Percentiles rank a stretch among this genome's conserved stretches.
These are phyloP conservation scores for Zapornia atra DNA, from an alignment of 2,113 vertebrate species.

Conservation along the genomic window DNA sequence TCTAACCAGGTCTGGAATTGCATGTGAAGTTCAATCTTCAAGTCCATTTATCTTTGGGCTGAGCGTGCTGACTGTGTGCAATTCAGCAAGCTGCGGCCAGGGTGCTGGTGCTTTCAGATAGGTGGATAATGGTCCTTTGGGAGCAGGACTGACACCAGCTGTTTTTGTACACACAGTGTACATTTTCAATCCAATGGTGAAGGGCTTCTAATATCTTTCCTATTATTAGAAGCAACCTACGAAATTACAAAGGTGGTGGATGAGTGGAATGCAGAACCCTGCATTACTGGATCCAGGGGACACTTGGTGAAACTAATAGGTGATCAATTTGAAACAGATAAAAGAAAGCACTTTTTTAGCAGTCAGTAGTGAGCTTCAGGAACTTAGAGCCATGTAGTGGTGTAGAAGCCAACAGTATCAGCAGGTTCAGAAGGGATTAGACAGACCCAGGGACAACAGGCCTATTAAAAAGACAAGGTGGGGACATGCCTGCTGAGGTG, in stretches of 20 bases:
- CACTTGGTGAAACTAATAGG: background rate
- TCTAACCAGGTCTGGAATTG: background rate
- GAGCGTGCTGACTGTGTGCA: background rate
- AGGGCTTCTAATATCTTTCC: background rate
- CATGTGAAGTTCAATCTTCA: background rate
- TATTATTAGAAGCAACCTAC: conserved; percentile 28
- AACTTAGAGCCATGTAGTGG: background rate
- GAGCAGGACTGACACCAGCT: conserved; percentile 1
- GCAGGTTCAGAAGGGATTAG: conserved; percentile 11
- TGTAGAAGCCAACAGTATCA: background rate
- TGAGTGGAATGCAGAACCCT: background rate
- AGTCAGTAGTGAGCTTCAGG: background rate
- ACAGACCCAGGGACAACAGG: background rate
- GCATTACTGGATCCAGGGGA: background rate
- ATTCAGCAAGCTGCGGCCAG: background rate
- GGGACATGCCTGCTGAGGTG: background rate
- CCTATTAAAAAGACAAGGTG: background rate
- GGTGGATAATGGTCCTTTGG: background rate
- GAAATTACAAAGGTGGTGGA: background rate
- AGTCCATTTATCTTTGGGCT: background rate
- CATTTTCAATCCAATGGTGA: background rate
- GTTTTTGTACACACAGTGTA: background rate
- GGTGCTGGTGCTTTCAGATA: background rate
- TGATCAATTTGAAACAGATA: background rate
- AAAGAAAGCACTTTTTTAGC: conserved; percentile 8